Evolutionary conservation across 2,113 vertebrate genomes (phyloP).

Genomic region (Heliornis fulica): DNA sequence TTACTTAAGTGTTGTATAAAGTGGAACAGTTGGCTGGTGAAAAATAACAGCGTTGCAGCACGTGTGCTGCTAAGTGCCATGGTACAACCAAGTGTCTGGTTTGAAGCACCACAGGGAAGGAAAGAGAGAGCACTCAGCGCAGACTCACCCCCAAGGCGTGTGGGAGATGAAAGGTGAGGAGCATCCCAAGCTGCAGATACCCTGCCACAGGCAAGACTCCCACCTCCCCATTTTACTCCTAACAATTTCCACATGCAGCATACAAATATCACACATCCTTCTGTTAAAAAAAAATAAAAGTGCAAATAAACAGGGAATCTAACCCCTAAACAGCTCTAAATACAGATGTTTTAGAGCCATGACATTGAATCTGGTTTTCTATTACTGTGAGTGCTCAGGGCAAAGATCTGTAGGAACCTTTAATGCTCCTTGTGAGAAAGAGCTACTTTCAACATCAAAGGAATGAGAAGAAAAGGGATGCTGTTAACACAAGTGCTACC

Average conservation of each 20-base stretch:
- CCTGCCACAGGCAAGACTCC: background rate
- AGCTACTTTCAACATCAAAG: background rate
- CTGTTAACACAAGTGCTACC: background rate
- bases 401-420: background rate
- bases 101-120: background rate
- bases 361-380: background rate
- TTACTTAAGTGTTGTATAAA: slow-evolving; percentile 23
- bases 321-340: background rate
- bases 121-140: background rate
- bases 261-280: background rate
- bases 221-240: rapidly evolving
- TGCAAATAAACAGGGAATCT: background rate
- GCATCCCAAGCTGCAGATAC: rapidly evolving
- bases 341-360: background rate
- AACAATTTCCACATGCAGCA: background rate
- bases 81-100: background rate
- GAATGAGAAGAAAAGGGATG: background rate
- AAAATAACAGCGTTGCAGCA: background rate
- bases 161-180: background rate
- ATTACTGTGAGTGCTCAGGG: background rate
- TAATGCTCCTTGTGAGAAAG: background rate
- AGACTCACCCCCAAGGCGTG: background rate
- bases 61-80: background rate
- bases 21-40: slow-evolving; percentile 37
- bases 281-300: background rate